These are phyloP conservation scores for Aphelocoma coerulescens DNA, from an alignment of 2,113 vertebrate genomes.

Conservation along the genomic window DNA sequence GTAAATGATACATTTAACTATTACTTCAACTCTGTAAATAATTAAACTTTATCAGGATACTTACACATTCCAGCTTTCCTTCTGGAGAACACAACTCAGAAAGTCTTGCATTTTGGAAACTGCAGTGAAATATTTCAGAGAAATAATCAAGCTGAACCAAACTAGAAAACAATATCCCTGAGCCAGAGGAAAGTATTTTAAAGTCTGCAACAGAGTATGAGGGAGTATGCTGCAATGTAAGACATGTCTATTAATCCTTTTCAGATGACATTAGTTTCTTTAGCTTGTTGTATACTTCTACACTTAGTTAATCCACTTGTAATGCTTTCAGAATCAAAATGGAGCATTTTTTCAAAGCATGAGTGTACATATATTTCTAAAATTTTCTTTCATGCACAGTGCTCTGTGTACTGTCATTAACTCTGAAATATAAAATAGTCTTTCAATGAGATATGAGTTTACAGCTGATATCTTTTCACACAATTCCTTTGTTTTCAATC, in stretches of 20 bases:
- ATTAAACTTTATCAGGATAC: background rate
- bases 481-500: background rate
- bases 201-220: background rate
- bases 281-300: background rate
- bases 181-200: background rate
- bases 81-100: background rate
- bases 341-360: background rate
- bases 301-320: background rate
- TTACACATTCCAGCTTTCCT: background rate
- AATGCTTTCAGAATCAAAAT: background rate
- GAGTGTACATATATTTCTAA: background rate
- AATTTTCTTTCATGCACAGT: background rate
- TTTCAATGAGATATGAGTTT: background rate
- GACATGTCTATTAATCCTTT: background rate
- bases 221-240: background rate
- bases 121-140: background rate
- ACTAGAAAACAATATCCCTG: background rate
- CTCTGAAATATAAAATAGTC: background rate
- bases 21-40: background rate
- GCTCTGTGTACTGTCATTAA: background rate
- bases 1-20: background rate
- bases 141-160: background rate
- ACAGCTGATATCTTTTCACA: background rate
- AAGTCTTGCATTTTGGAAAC: background rate
- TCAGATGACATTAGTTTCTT: background rate